Base-by-base conservation (phyloP, 2,113 vertebrate species). In the Solea senegalensis region DNA sequence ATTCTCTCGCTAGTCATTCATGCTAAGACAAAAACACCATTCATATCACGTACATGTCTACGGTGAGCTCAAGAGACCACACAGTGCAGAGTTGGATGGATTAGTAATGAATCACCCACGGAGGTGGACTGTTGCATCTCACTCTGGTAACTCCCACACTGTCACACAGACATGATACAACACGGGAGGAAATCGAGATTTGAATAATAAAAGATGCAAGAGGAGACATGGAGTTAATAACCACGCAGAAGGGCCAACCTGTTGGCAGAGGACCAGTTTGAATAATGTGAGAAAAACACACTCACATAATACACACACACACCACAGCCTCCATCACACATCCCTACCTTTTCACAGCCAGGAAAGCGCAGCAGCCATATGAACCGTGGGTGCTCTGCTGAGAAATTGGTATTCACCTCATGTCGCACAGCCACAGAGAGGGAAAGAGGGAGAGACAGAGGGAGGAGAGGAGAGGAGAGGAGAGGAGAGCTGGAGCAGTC, bases 41-140 rank as follows among this genome's bases (percentile, higher is more conserved):
- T 91, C 89, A 90, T 78, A 87, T 92, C 89, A 90, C 83, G 84
- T 90, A 88, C 84, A 83, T 71, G 70, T 78, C 88, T 84, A 90
- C 77, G 81, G 82, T 74, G 85, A 79, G 86, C 89, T 61, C n/a
- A 83, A 87, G 87, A 71, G 72, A 86, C 89, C 90, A 90, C 87
- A 91, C 85, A 79, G 85, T 65, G 85, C 90, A 75, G 85, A 69
- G 78, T 81, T 72, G 83, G 79, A 83, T 78, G 86, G 86, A 81
- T 84, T 85, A 80, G 84, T 75, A 87, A 89, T 87, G 89, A 90
- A 90, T 90, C 89, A 89, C 80, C 78, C 74, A 8, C 86, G 84
- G 83, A 87, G 85, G 85, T 72, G 90, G 86, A 81, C 89, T 90
- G 91, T 90, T 91, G 91, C 88, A 82, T 86, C 74, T 81, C 66